phyloP scores from a whole-genome alignment of 2,797 vertebrate genomes.

The Notamacropus eugenii region DNA sequence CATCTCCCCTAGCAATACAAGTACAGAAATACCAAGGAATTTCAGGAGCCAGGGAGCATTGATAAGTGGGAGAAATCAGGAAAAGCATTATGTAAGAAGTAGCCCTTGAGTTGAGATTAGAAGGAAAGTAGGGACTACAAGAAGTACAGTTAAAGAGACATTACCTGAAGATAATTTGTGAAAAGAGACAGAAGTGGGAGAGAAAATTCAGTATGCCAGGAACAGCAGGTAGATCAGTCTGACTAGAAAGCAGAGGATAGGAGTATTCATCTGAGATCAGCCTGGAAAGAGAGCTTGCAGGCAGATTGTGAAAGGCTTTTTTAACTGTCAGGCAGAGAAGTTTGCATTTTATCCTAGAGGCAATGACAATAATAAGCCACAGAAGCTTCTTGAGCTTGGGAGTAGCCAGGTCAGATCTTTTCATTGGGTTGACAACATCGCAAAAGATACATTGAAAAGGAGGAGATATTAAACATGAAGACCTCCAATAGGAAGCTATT shows the following conservation, averaged over 20 bases:
- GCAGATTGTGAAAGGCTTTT: not conserved
- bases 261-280: not conserved
- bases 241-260: not conserved
- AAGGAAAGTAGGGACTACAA: not conserved
- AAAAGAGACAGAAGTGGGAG: not conserved
- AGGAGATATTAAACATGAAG: not conserved
- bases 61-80: not conserved
- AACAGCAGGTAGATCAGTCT: not conserved
- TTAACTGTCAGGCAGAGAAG: not conserved
- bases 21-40: not conserved
- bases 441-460: not conserved
- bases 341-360: not conserved
- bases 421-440: not conserved
- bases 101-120: not conserved
- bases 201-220: not conserved
- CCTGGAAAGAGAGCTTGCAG: not conserved
- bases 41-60: not conserved
- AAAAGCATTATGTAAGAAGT: not conserved
- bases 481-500: not conserved
- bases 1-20: not conserved
- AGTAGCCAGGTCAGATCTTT: not conserved
- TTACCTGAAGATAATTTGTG: not conserved
- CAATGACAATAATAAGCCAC: not conserved
- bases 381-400: not conserved
- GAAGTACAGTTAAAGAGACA: not conserved